Evolutionary conservation across 2,113 vertebrate genomes (phyloP).

Genomic region (Microcebus murinus): DNA sequence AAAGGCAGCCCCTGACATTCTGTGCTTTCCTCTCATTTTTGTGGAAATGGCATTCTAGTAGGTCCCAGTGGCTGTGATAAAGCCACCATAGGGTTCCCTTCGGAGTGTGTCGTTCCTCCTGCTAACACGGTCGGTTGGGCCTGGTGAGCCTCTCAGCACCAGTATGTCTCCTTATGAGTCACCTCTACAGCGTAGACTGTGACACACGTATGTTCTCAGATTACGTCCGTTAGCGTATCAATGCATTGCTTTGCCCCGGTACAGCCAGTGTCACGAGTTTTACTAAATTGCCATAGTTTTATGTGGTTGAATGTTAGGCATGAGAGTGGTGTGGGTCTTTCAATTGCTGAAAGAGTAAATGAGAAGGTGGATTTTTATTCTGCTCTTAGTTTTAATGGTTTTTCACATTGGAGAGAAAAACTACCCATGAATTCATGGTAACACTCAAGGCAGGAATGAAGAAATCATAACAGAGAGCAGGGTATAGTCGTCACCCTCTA

Average conservation of each 20-base stretch:
- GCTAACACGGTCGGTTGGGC: too few species aligned
- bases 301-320: background rate
- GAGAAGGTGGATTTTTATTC: background rate
- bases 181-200: background rate
- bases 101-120: background rate
- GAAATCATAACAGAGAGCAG: fast-evolving
- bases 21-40: background rate
- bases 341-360: background rate
- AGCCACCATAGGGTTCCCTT: too few species aligned
- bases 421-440: background rate
- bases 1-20: background rate
- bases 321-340: background rate
- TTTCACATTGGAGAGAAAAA: background rate
- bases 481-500: background rate
- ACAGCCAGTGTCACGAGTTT: background rate
- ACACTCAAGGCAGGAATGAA: background rate
- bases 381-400: background rate
- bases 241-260: background rate
- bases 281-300: background rate
- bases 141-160: background rate
- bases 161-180: background rate
- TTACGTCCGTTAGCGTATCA: background rate
- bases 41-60: background rate
- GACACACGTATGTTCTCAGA: background rate
- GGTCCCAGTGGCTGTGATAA: background rate